These are phyloP conservation scores for Ptyas mucosa DNA, from an alignment of 2,113 vertebrate genomes.

Conservation along the genomic window DNA sequence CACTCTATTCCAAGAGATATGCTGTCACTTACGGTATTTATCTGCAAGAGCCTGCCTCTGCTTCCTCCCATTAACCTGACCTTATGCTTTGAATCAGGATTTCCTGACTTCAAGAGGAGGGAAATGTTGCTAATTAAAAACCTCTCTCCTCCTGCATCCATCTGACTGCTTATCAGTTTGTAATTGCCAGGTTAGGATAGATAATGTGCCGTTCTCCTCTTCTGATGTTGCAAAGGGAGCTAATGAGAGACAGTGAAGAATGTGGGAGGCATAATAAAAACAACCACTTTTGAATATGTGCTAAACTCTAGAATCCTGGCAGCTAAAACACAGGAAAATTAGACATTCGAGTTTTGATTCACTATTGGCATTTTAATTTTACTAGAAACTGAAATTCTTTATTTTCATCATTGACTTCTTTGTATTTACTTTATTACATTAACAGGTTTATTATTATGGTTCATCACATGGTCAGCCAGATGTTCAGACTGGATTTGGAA, in stretches of 20 bases:
- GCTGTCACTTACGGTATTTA: neutral
- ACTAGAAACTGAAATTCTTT: neutral
- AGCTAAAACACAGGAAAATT: neutral
- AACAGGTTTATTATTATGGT: neutral
- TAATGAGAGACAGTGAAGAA: slow-evolving; percentile 46
- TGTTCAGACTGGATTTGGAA: neutral
- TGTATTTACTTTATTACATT: neutral
- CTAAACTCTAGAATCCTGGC: neutral
- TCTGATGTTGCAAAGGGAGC: slow-evolving; percentile 42
- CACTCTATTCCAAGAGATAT: neutral
- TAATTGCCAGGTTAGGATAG: slow-evolving; percentile 44
- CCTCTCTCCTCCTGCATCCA: slow-evolving; percentile 27
- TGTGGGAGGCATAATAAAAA: neutral
- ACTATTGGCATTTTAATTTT: neutral
- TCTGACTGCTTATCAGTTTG: slow-evolving; percentile 35
- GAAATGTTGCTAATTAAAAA: slow-evolving; percentile 46
- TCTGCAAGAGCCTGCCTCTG: neutral
- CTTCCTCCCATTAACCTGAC: slow-evolving; percentile 16
- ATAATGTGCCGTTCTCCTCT: slow-evolving; percentile 29
- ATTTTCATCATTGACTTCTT: neutral
- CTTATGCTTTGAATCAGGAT: slow-evolving; percentile 34
- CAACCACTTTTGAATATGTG: slow-evolving; percentile 8
- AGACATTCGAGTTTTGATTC: neutral
- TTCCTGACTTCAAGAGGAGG: neutral
- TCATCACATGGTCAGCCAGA: neutral